These are phyloP conservation scores for Drosophila tani DNA, from an alignment of 1,140 invertebrate species.

Conservation along the genomic window DNA sequence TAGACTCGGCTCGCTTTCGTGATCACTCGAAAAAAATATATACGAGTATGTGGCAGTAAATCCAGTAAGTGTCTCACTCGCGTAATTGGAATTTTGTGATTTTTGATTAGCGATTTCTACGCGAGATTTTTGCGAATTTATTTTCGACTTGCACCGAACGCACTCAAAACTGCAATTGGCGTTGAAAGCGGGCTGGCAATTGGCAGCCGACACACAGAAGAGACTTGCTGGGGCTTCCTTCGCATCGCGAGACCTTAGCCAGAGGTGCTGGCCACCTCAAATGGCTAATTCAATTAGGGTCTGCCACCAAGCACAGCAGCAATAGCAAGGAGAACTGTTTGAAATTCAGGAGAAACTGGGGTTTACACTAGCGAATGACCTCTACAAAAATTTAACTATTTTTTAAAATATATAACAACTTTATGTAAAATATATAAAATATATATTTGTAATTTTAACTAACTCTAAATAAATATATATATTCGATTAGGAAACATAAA, in stretches of 20 bases:
- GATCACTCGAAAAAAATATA: conserved; percentile 26
- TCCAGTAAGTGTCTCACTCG: conserved; percentile 1
- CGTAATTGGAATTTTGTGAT: background rate
- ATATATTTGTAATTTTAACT: no score
- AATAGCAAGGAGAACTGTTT: conserved; percentile 5
- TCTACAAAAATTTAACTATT: no score
- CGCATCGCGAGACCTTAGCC: conserved; percentile 51
- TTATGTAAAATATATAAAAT: no score
- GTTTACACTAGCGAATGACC: background rate
- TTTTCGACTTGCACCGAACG: conserved; percentile 75
- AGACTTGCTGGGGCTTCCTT: conserved; percentile 66
- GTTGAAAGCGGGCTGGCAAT: conserved; percentile 35
- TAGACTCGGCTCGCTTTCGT: background rate
- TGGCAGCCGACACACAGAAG: conserved; percentile 35
- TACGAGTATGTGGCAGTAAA: no score
- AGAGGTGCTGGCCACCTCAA: conserved; percentile 50
- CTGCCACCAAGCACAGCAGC: background rate
- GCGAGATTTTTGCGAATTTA: conserved; percentile 6
- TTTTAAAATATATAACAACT: no score
- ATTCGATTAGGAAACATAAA: background rate
- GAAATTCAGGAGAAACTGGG: background rate
- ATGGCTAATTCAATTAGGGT: conserved; percentile 72
- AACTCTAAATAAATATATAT: background rate
- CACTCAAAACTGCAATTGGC: conserved; percentile 77
- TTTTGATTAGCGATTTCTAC: background rate